Conservation (phyloP, 2,113 vertebrate genomes). For the Saccopteryx bilineata region DNA sequence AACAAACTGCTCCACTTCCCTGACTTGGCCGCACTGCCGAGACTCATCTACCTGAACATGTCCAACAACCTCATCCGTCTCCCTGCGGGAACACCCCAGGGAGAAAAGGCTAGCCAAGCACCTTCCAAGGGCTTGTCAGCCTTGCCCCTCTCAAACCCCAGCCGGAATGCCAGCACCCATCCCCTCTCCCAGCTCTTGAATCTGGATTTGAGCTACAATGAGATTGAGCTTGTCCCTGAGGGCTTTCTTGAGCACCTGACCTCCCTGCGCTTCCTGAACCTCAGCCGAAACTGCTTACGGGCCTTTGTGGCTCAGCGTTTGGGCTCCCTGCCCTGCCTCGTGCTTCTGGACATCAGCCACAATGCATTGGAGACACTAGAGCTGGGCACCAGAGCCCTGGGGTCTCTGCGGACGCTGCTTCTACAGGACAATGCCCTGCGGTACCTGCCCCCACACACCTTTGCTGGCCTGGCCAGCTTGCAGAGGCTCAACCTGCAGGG, state of each 20-base stretch:
- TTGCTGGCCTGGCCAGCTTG: slow-evolving; percentile 90
- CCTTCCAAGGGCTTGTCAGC: slow-evolving; percentile 67
- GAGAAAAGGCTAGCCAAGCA: fast-evolving
- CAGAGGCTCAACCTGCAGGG: slow-evolving; percentile 90
- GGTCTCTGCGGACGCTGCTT: slow-evolving; percentile 88
- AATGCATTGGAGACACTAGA: slow-evolving; percentile 91
- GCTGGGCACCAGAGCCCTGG: slow-evolving; percentile 81
- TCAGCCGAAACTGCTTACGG: slow-evolving; percentile 95
- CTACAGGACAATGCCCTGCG: slow-evolving; percentile 91
- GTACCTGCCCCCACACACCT: slow-evolving; percentile 87
- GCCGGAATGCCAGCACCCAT: slow-evolving; percentile 75
- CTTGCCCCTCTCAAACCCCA: not conserved
- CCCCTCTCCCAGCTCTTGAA: slow-evolving; percentile 87
- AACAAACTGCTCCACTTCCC: slow-evolving; percentile 95
- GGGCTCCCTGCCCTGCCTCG: slow-evolving; percentile 85
- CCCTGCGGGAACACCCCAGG: slow-evolving; percentile 65
- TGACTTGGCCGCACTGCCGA: slow-evolving; percentile 89
- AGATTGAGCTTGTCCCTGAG: slow-evolving; percentile 90
- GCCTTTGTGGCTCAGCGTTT: slow-evolving; percentile 82
- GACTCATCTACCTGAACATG: slow-evolving; percentile 91
- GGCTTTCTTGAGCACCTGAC: slow-evolving; percentile 90
- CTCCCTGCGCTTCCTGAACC: slow-evolving; percentile 92
- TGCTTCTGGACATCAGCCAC: slow-evolving; percentile 91
- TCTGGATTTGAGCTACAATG: slow-evolving; percentile 96
- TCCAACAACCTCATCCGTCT: slow-evolving; percentile 93